Percentiles rank a stretch among this genome's conserved stretches.
Evolutionary conservation across 2,797 vertebrate genomes (phyloP).

Genomic region (Etheostoma nigrum): DNA sequence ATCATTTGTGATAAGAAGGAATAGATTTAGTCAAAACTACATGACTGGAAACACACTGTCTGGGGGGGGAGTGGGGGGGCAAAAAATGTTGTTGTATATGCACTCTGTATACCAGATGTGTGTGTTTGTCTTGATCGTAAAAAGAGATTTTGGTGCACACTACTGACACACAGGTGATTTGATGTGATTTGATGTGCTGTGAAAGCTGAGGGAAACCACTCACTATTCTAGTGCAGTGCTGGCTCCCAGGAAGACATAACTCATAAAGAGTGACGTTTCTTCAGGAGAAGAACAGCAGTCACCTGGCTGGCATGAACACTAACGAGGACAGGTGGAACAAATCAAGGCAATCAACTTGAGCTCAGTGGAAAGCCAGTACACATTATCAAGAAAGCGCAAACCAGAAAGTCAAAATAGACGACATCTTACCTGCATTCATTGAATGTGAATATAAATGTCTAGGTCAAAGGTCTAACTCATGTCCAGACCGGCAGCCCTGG

Average conservation of each 20-base stretch:
- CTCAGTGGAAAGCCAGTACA: not conserved
- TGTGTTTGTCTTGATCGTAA: too few species aligned
- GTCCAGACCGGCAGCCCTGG: constrained; percentile 14
- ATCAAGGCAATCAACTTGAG: not conserved
- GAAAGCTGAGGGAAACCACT: not conserved
- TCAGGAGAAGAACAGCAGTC: not conserved
- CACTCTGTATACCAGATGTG: too few species aligned
- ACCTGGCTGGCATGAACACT: not conserved
- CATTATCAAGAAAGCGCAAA: not conserved
- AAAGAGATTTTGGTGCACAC: not conserved
- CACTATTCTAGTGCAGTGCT: not conserved
- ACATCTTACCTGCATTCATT: not conserved
- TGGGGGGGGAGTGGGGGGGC: too few species aligned
- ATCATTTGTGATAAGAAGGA: too few species aligned
- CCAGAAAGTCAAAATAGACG: not conserved
- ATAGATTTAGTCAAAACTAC: not conserved
- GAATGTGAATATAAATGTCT: not conserved
- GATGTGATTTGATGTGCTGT: constrained; percentile 4
- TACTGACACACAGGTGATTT: not conserved
- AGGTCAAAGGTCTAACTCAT: constrained; percentile 35
- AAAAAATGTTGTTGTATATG: too few species aligned
- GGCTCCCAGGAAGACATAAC: not conserved
- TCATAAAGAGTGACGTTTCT: not conserved
- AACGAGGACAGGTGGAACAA: constrained; percentile 7
- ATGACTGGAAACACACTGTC: not conserved